Base-by-base conservation (phyloP, 2,113 vertebrate genomes). In the Lates calcarifer region DNA sequence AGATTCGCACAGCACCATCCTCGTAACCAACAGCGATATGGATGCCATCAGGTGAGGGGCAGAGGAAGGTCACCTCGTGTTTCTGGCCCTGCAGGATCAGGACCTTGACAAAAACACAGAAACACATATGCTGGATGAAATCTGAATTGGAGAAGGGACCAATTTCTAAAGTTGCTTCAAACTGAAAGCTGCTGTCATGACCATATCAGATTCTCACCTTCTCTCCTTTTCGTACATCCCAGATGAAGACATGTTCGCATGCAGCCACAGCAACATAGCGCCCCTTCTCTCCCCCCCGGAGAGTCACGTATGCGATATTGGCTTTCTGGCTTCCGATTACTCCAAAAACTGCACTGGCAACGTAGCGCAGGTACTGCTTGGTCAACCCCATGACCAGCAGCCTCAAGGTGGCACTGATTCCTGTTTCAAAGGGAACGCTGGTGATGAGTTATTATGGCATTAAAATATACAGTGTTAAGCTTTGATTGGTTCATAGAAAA, bases 221-320 rank as follows among this genome's bases (percentile, higher is more conserved):
- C 89, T 99, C 98, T 41, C 95, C 97, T 90, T 97, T 99, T 15
- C 97, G 93, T 3, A 96, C 89, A 61, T 99, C 98, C 98, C 98
- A 99, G 86, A 99, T 95, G 84, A 99, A 98, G 61, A 99, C 97
- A 15, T 99, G 98, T 61, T 99, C 98, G 20, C 98, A 99, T 14
- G 97, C 97, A 0, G 96, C 96, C 31, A 96, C 97, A 0, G 98
- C 98, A 24, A 98, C 96, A 5, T 95, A 96, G 63, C 97, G 97
- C 1, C 96, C 97, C 77, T 84, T 96, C 90, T 99, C 98, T 0
- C 96, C 97, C 13, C 95, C 94, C 12, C 96, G 95, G 53, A 97
- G 94, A 1, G 93, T 95, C 84, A 99, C 97, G 39, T 95, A 98
- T 0, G 89, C 92, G 37, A 95, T 90, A 69, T 96, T 97, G 51